Percentiles rank a stretch among this genome's conserved stretches.
These are phyloP conservation scores for Ptychoptera albimana DNA, from an alignment of 2,888 invertebrate species.

Conservation along the genomic window DNA sequence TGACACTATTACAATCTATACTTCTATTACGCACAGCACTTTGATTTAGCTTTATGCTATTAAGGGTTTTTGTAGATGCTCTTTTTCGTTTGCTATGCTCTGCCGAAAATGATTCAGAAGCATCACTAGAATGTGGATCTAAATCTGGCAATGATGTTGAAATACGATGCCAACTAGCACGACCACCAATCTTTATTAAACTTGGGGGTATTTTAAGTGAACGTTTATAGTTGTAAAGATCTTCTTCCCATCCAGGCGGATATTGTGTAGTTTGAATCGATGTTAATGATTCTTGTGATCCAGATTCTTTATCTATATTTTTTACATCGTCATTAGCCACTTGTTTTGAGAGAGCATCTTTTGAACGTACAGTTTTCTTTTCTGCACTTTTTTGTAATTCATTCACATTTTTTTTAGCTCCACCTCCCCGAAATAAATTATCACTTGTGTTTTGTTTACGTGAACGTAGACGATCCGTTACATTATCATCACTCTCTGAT, in stretches of 20 bases:
- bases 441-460: constrained; percentile 22
- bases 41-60: background rate
- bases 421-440: constrained; percentile 18
- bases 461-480: constrained; percentile 13
- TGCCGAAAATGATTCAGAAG: constrained; percentile 18
- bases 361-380: constrained; percentile 22
- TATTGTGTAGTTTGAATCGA: constrained; percentile 56
- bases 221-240: constrained; percentile 65
- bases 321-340: constrained; percentile 24
- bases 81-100: constrained; percentile 6
- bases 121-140: constrained; percentile 57
- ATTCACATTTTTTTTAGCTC: constrained; percentile 13
- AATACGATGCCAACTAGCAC: constrained; percentile 44
- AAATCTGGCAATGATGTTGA: constrained; percentile 65
- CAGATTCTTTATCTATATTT: constrained; percentile 22
- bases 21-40: background rate
- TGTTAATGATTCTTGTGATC: constrained; percentile 33
- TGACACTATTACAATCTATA: background rate
- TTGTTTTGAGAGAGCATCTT: constrained; percentile 30
- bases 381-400: constrained; percentile 11
- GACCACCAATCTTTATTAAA: constrained; percentile 62
- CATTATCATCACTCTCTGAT: constrained; percentile 1
- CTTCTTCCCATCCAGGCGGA: constrained; percentile 69
- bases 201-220: constrained; percentile 67
- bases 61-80: background rate